Percentiles rank a stretch among this genome's conserved stretches.
These are phyloP conservation scores for Eilema griseolum DNA, from an alignment of 2,888 invertebrate genomes.

Conservation along the genomic window DNA sequence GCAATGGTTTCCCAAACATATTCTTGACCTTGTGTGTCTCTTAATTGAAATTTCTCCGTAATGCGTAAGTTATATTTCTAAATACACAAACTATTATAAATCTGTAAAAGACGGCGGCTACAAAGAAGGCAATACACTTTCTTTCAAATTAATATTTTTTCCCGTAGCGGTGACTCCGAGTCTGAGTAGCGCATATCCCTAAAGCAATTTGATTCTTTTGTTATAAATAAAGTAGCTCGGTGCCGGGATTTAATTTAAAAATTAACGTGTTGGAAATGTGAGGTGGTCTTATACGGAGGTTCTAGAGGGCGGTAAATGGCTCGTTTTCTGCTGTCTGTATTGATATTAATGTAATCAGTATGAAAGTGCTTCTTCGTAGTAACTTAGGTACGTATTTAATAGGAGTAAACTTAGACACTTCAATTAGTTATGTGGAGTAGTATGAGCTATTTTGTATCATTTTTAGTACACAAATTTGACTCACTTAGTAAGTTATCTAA, in stretches of 20 bases:
- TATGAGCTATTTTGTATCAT: too few species aligned
- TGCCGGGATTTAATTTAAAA: slow-evolving; percentile 35
- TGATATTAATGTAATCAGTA: background rate
- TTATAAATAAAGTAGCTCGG: slow-evolving; percentile 40
- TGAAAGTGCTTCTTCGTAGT: background rate
- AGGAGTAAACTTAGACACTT: background rate
- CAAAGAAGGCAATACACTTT: background rate
- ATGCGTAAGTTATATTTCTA: too few species aligned
- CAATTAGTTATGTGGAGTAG: background rate
- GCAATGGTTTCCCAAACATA: too few species aligned
- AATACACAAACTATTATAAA: too few species aligned
- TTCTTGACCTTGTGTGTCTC: too few species aligned
- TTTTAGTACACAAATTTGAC: too few species aligned
- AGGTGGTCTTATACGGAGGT: slow-evolving; percentile 1
- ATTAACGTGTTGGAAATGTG: slow-evolving; percentile 33
- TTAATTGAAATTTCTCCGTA: too few species aligned
- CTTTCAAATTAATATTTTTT: slow-evolving; percentile 4
- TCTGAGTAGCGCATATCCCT: slow-evolving; percentile 25
- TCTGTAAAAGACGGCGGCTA: background rate
- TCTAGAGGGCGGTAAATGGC: slow-evolving; percentile 4
- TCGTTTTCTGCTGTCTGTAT: background rate
- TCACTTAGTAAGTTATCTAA: too few species aligned
- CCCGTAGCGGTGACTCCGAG: slow-evolving; percentile 25
- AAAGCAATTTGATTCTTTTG: slow-evolving; percentile 39
- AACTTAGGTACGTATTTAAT: background rate